These are phyloP conservation scores for Uropsilus gracilis DNA, from an alignment of 2,113 vertebrate genomes.

Conservation along the genomic window DNA sequence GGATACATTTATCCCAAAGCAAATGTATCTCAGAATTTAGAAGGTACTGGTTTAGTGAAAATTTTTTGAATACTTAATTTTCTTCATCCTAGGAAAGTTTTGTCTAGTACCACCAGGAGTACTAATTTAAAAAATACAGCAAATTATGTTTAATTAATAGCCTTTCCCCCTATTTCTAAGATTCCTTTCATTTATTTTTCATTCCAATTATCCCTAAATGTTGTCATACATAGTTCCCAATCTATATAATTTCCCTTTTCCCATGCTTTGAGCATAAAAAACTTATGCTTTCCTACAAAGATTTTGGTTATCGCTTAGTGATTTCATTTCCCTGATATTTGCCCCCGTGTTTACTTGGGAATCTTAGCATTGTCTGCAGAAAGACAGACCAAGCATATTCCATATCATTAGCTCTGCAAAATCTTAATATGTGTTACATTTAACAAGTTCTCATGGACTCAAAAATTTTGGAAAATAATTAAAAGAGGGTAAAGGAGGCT, in stretches of 20 bases:
- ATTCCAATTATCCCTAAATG: neutral
- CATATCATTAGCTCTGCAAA: neutral
- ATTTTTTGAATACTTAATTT: slow-evolving; percentile 9
- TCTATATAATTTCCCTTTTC: slow-evolving; percentile 49
- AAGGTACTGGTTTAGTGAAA: neutral
- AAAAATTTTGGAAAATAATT: neutral
- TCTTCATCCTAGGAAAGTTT: slow-evolving; percentile 20
- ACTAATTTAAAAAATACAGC: slow-evolving; percentile 39
- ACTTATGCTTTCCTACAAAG: slow-evolving; percentile 34
- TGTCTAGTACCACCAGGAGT: neutral
- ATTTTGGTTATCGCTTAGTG: slow-evolving; percentile 26
- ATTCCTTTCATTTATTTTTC: slow-evolving; percentile 50
- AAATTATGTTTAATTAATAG: slow-evolving; percentile 46
- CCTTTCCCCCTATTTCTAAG: slow-evolving; percentile 28
- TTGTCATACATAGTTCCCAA: neutral
- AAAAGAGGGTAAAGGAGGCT: neutral
- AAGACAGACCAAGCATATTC: neutral
- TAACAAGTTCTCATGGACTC: neutral
- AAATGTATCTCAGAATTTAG: slow-evolving; percentile 10
- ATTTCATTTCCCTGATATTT: neutral
- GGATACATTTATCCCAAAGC: slow-evolving; percentile 13
- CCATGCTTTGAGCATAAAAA: neutral
- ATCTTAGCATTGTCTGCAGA: neutral
- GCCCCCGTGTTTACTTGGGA: neutral
- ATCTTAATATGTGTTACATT: neutral